Conservation (phyloP, 2,797 vertebrate species). For the Typhlichthys subterraneus region DNA sequence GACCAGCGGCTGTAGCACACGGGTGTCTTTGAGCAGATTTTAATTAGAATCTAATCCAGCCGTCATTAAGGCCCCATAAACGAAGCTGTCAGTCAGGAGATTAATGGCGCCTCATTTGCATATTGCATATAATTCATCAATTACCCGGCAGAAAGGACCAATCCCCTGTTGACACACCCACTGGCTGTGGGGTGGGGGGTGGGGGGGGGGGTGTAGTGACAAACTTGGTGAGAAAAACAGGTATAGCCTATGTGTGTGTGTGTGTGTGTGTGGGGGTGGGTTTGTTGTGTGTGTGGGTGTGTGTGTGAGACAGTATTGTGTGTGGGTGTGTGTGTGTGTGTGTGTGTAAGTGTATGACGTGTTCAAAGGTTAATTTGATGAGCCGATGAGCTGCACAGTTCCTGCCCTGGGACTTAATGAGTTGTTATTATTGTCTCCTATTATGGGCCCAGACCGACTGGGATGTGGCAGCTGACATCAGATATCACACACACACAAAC, state of each 20-base stretch:
- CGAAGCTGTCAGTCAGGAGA: slow-evolving; percentile 99
- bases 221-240: slow-evolving; percentile 73
- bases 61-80: slow-evolving; percentile 99
- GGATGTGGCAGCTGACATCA: slow-evolving; percentile 82
- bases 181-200: slow-evolving; percentile 76
- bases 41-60: slow-evolving; percentile 99
- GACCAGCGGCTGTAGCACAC: slow-evolving; percentile 88
- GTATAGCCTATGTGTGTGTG: slow-evolving; percentile 42
- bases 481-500: slow-evolving; percentile 67
- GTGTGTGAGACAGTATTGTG: no score
- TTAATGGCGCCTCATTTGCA: slow-evolving; percentile 99
- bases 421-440: slow-evolving; percentile 86
- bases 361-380: slow-evolving; percentile 85
- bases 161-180: slow-evolving; percentile 86
- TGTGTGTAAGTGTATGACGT: slow-evolving; percentile 53
- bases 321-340: neutral
- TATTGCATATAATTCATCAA: slow-evolving; percentile 99
- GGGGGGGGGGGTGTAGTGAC: slow-evolving; percentile 85
- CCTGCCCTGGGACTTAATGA: slow-evolving; percentile 81
- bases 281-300: no score
- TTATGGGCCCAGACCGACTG: slow-evolving; percentile 79
- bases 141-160: slow-evolving; percentile 99
- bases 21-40: slow-evolving; percentile 99
- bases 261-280: slow-evolving; percentile 21
- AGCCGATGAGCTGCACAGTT: slow-evolving; percentile 82